Percentiles rank a stretch among this genome's conserved stretches.
phyloP scores from a whole-genome alignment of 1,140 invertebrate species.

The Nymphalis io region DNA sequence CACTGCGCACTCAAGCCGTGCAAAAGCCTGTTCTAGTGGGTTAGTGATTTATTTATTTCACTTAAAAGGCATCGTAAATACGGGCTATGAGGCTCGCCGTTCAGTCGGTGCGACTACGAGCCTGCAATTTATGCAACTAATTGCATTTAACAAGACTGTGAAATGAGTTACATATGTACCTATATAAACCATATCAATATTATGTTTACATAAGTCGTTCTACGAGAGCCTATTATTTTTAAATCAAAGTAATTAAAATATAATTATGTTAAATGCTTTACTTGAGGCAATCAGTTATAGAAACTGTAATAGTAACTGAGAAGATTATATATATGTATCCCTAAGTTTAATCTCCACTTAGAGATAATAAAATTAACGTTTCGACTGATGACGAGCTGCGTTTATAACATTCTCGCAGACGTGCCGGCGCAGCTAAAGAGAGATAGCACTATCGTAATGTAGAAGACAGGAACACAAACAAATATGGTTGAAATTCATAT shows the following conservation, averaged over 20 bases:
- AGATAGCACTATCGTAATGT: slow-evolving; percentile 39
- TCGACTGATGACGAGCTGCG: slow-evolving; percentile 30
- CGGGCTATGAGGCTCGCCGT: slow-evolving; percentile 17
- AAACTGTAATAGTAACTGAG: slow-evolving; percentile 12
- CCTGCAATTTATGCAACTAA: slow-evolving; percentile 36
- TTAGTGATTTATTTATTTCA: slow-evolving; percentile 74
- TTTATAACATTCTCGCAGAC: slow-evolving; percentile 52
- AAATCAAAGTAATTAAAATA: background rate
- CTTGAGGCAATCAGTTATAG: background rate
- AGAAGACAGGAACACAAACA: slow-evolving; percentile 36
- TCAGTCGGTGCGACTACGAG: slow-evolving; percentile 19
- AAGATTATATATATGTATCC: slow-evolving; percentile 1
- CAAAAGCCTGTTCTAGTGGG: slow-evolving; percentile 47
- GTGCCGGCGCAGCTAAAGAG: slow-evolving; percentile 58
- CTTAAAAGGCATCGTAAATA: slow-evolving; percentile 64
- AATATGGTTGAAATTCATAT: slow-evolving; percentile 22
- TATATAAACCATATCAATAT: slow-evolving; percentile 3
- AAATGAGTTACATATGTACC: slow-evolving; percentile 15
- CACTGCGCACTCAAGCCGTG: slow-evolving; percentile 47
- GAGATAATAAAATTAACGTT: slow-evolving; percentile 48
- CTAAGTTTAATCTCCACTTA: slow-evolving; percentile 33
- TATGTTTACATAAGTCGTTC: background rate
- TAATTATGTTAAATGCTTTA: background rate
- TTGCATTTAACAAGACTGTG: slow-evolving; percentile 27
- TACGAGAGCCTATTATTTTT: background rate